Base-by-base conservation (phyloP, 2,888 invertebrate species). In the Drosophila tanythrix region DNA sequence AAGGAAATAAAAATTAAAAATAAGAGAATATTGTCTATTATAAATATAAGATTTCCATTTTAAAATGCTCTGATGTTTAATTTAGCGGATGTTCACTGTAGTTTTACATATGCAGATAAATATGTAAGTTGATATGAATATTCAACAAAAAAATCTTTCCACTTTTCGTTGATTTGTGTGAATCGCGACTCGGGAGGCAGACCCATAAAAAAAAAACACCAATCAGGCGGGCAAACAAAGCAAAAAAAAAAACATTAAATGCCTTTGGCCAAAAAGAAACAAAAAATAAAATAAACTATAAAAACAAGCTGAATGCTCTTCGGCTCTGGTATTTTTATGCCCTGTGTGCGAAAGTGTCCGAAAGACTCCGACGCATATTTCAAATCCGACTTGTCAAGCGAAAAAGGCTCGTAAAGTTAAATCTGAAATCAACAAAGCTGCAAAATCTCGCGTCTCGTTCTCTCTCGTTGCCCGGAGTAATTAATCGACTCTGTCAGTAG, bases 361-460 rank as follows among this genome's bases (percentile, higher is more conserved):
- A 72, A 79, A 63, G 80, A 70, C 76, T 52, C 46, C 69, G 69
- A 69, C 51, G 88, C 89, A 85, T 85, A 85, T 80, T 85, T 89
- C 85, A 89, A 85, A 77, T 88, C 77, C 78, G 68, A 88, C 85
- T 89, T 89, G 85, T 89, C 88, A 89, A 80, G 78, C 82, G 62
- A 77, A 83, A 78, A 88, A 88, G 90, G 88, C 90, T 85, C 86
- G 83, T 89, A 83, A 89, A 90, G 82, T 78, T 89, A 79, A 89
- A 89, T 82, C 82, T 77, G 83, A 85, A 85, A 88, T 89, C 83
- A 84, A 83, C 85, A 87, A 86, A 75, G 69, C 75, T 70, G 43
- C 43, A 43, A 43, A 21, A 43, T 15, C 46, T 25, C 7, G 21
- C 8, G 15, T 15, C 46, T 15, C 21, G 13, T 8, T 46, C 15